phyloP scores from a whole-genome alignment of 1,140 invertebrate species.

The Hydropsyche tenuis region DNA sequence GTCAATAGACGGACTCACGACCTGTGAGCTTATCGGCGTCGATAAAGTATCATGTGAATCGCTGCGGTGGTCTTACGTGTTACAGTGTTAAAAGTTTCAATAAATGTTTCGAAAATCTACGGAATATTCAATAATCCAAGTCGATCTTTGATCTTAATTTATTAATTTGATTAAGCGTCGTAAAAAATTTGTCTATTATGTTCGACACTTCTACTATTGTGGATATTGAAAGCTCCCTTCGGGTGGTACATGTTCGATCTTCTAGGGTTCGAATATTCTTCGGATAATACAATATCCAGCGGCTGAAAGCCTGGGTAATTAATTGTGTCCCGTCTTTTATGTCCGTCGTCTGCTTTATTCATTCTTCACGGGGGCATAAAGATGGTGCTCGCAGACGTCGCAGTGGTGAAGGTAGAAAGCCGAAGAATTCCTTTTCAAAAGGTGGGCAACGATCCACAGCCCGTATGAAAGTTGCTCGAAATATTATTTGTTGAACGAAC shows the following conservation, averaged over 20 bases:
- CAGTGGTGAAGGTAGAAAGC: constrained; percentile 17
- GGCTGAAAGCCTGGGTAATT: constrained; percentile 39
- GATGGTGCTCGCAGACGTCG: constrained; percentile 32
- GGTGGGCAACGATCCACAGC: constrained; percentile 29
- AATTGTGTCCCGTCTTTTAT: constrained; percentile 44
- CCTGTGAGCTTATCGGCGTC: too few species aligned
- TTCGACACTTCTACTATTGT: too few species aligned
- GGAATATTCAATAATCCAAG: too few species aligned
- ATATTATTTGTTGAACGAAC: constrained; percentile 21
- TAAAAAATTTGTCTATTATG: too few species aligned
- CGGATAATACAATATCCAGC: constrained; percentile 38
- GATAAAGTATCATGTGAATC: too few species aligned
- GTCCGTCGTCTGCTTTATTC: constrained; percentile 29
- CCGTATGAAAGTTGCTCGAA: constrained; percentile 40
- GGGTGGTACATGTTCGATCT: background rate
- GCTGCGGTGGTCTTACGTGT: too few species aligned
- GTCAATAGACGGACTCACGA: too few species aligned
- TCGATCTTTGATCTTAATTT: too few species aligned
- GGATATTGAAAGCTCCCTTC: too few species aligned
- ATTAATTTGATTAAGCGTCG: too few species aligned
- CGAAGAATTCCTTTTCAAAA: constrained; percentile 24
- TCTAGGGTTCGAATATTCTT: constrained; percentile 10
- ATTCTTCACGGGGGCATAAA: constrained; percentile 16
- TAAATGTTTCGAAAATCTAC: too few species aligned
- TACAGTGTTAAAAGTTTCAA: too few species aligned